A percentile compares a stretch with the other conserved stretches of the same genome.
These are phyloP conservation scores for Corythaeola cristata DNA, from an alignment of 2,113 vertebrate genomes.

Conservation along the genomic window DNA sequence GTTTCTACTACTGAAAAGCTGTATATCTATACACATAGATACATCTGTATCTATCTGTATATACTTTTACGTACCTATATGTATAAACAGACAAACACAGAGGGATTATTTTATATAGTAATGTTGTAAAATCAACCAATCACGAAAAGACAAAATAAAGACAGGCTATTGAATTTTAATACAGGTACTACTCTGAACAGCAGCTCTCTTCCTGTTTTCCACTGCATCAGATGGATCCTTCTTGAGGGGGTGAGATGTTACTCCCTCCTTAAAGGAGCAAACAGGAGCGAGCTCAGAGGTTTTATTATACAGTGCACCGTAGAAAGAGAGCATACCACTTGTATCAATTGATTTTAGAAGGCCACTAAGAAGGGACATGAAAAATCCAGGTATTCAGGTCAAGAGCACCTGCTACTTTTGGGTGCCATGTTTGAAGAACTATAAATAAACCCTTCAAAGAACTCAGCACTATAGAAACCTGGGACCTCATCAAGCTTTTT, in stretches of 20 bases:
- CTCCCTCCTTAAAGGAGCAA: background rate
- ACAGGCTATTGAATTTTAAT: background rate
- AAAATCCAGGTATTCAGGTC: background rate
- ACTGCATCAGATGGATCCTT: background rate
- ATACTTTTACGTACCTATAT: background rate
- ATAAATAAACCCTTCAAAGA: background rate
- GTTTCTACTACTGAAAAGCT: background rate
- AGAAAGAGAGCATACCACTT: background rate
- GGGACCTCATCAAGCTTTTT: background rate
- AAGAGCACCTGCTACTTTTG: background rate
- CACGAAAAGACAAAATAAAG: background rate
- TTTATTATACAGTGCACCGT: background rate
- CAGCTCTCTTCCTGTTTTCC: background rate
- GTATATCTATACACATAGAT: background rate
- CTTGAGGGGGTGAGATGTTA: background rate
- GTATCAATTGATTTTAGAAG: background rate
- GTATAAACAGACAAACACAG: background rate
- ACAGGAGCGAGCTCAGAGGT: background rate
- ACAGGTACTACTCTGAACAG: background rate
- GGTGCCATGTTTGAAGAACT: rapidly evolving
- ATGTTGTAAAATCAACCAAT: background rate
- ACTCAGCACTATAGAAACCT: background rate
- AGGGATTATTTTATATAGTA: background rate
- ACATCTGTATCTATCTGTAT: background rate
- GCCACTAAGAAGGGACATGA: background rate